Evolutionary conservation across 2,888 invertebrate species (phyloP).

Genomic region (Bellardia bayeri): DNA sequence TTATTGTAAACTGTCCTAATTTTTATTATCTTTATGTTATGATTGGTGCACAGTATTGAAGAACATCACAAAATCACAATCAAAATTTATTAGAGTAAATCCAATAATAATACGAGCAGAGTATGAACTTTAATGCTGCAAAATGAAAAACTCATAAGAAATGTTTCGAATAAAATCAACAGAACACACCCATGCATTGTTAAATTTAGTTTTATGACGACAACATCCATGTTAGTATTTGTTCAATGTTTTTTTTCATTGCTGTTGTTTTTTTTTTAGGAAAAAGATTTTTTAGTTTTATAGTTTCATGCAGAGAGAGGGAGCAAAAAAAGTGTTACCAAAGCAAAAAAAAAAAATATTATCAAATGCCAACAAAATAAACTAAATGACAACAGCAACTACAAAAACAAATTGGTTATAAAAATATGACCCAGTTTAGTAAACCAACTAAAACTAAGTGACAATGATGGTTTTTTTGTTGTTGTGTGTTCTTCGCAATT

Average conservation of each 20-base stretch:
- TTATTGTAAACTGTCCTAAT: not conserved
- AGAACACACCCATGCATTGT: slow-evolving; percentile 42
- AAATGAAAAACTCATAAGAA: slow-evolving; percentile 46
- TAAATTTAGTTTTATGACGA: slow-evolving; percentile 44
- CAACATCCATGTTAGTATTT: slow-evolving; percentile 33
- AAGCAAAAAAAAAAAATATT: slow-evolving; percentile 54
- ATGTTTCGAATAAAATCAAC: slow-evolving; percentile 19
- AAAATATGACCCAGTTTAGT: slow-evolving; percentile 73
- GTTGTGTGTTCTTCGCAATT: not conserved
- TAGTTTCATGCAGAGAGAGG: slow-evolving; percentile 16
- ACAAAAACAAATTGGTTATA: slow-evolving; percentile 61
- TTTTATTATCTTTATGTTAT: slow-evolving; percentile 31
- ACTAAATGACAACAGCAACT: slow-evolving; percentile 26
- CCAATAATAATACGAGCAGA: slow-evolving; percentile 37
- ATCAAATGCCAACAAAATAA: slow-evolving; percentile 58
- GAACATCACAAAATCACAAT: slow-evolving; percentile 41
- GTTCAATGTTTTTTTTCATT: slow-evolving; percentile 3
- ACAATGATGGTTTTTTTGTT: slow-evolving; percentile 3
- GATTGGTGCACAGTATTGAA: not conserved
- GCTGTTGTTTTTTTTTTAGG: not conserved
- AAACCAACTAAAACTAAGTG: slow-evolving; percentile 36
- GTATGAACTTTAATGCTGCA: slow-evolving; percentile 34
- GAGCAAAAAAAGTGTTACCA: slow-evolving; percentile 37
- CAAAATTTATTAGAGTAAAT: slow-evolving; percentile 59
- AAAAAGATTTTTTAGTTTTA: slow-evolving; percentile 15